These are phyloP conservation scores for Apamea sordens DNA, from an alignment of 2,888 invertebrate genomes.

Conservation along the genomic window DNA sequence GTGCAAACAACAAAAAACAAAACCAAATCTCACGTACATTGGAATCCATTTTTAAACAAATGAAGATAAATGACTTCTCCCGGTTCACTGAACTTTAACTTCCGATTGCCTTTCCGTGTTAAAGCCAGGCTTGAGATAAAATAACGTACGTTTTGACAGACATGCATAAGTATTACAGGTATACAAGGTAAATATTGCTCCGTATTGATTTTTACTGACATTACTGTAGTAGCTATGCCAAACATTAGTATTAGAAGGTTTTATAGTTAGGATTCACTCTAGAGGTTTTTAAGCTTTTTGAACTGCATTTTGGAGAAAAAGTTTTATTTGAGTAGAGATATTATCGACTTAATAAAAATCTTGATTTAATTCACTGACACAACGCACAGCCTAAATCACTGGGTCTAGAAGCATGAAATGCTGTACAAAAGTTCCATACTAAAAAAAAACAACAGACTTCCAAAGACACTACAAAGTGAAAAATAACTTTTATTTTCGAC, in stretches of 20 bases:
- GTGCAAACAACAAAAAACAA: background rate
- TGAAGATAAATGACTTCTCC: conserved; percentile 35
- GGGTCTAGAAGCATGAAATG: no score
- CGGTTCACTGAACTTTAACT: conserved; percentile 46
- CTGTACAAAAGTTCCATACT: background rate
- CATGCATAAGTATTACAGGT: background rate
- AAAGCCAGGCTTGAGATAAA: conserved; percentile 1
- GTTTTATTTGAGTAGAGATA: background rate
- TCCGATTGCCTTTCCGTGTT: conserved; percentile 26
- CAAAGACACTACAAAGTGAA: no score
- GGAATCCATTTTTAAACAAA: conserved; percentile 29
- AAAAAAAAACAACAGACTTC: no score
- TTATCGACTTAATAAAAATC: no score
- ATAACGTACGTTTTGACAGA: background rate
- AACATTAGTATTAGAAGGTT: background rate
- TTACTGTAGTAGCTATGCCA: no score
- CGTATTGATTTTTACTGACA: no score
- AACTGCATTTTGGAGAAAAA: background rate
- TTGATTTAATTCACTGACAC: no score
- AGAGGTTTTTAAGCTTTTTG: background rate
- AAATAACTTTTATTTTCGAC: no score
- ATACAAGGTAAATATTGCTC: no score
- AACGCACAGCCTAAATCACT: no score
- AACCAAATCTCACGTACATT: background rate
- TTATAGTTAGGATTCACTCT: background rate